Conservation (phyloP, 2,888 invertebrate genomes). For the Apotomis capreana region DNA sequence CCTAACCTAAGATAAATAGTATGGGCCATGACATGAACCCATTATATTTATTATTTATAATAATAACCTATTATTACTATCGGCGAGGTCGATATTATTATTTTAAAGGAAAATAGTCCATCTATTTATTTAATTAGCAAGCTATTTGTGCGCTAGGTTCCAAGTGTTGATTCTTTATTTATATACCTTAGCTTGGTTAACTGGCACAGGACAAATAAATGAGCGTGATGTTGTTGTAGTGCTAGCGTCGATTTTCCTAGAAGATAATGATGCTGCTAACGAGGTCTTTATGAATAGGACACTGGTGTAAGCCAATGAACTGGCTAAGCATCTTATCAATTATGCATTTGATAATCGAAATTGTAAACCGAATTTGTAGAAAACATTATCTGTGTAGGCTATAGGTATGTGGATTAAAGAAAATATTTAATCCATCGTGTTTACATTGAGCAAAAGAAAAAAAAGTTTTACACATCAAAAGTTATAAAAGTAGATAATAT, state of each 20-base stretch:
- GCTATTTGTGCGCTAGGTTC: conserved; percentile 6
- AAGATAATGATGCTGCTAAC: conserved; percentile 26
- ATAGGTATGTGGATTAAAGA: no score
- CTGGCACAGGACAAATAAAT: conserved; percentile 11
- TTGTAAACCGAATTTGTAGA: no score
- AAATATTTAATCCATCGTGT: no score
- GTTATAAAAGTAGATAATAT: no score
- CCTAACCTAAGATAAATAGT: no score
- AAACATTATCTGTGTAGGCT: no score
- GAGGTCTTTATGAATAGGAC: conserved; percentile 14
- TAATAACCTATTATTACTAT: neutral
- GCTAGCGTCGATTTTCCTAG: conserved; percentile 27
- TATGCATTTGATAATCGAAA: neutral
- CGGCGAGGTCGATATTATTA: conserved; percentile 7
- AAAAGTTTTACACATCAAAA: no score
- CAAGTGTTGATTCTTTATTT: conserved; percentile 16
- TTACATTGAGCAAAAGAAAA: no score
- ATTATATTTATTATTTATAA: neutral
- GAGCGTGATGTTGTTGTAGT: conserved; percentile 13
- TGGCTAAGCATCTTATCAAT: conserved; percentile 11
- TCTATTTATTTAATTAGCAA: neutral
- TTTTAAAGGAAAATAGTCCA: conserved; percentile 10
- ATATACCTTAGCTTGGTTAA: conserved; percentile 15
- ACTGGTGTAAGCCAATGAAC: conserved; percentile 25
- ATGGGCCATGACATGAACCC: no score